Evolutionary conservation across 2,113 vertebrate species (phyloP).

Genomic region (Climacteris rufus): DNA sequence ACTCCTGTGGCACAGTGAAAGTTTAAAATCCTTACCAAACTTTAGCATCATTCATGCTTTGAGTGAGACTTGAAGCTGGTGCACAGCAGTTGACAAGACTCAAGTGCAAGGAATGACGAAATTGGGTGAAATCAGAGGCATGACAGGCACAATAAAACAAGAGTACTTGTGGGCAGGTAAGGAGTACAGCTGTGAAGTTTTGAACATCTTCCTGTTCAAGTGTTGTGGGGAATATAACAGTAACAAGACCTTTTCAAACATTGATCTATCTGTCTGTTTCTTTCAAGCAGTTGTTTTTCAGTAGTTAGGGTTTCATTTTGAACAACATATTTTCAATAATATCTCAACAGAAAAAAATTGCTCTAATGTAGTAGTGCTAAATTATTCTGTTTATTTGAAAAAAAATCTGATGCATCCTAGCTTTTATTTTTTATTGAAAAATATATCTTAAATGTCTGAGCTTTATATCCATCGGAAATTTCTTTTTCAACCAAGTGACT

Average conservation of each 20-base stretch:
- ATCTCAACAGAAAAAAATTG: neutral
- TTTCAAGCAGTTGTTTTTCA: neutral
- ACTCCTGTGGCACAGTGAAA: neutral
- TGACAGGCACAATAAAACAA: neutral
- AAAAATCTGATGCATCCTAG: neutral
- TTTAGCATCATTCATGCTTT: neutral
- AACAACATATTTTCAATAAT: neutral
- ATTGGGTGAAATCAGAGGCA: neutral
- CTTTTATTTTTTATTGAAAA: neutral
- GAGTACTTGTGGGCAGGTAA: neutral
- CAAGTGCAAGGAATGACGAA: neutral
- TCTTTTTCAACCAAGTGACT: neutral
- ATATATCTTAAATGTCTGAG: neutral
- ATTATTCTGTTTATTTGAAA: neutral
- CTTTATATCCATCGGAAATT: neutral
- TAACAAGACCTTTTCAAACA: neutral
- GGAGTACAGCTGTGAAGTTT: neutral
- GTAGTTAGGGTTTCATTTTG: neutral
- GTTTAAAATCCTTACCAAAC: neutral
- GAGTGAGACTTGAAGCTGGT: neutral
- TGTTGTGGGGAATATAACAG: neutral
- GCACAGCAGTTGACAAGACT: neutral
- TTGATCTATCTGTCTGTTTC: neutral
- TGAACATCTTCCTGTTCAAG: neutral
- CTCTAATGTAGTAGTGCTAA: neutral